phyloP scores from a whole-genome alignment of 2,113 vertebrate genomes.

The Heterochromis multidens region DNA sequence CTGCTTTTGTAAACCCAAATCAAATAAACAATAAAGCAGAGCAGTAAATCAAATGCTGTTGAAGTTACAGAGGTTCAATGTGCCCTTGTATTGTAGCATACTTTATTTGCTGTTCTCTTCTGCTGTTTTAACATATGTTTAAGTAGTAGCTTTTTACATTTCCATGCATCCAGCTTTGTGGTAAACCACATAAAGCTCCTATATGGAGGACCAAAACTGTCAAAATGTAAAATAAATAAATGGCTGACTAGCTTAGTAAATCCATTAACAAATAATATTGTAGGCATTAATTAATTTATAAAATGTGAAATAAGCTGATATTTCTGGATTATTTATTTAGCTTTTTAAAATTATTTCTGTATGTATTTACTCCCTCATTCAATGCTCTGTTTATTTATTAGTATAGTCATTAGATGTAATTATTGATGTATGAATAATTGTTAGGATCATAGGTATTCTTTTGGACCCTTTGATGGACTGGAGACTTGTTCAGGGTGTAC shows the following conservation, averaged over 20 bases:
- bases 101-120: not conserved
- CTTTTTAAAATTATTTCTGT: not conserved
- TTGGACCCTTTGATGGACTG: not conserved
- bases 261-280: not conserved
- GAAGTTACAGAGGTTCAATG: not conserved
- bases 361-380: not conserved
- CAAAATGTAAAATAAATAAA: not conserved
- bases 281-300: not conserved
- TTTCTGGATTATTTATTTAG: not conserved
- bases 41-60: slow-evolving; percentile 1
- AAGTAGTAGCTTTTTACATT: not conserved
- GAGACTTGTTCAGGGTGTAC: not conserved
- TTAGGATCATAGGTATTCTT: not conserved
- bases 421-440: not conserved
- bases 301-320: not conserved
- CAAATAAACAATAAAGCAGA: not conserved
- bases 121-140: not conserved
- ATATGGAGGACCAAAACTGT: not conserved
- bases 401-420: not conserved
- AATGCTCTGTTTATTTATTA: too few relatives aligned
- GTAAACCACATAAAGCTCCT: not conserved
- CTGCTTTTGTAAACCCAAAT: not conserved
- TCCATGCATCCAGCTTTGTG: not conserved
- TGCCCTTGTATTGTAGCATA: not conserved
- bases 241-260: not conserved